These are phyloP conservation scores for Athetis lepigone DNA, from an alignment of 2,888 invertebrate species.

Conservation along the genomic window DNA sequence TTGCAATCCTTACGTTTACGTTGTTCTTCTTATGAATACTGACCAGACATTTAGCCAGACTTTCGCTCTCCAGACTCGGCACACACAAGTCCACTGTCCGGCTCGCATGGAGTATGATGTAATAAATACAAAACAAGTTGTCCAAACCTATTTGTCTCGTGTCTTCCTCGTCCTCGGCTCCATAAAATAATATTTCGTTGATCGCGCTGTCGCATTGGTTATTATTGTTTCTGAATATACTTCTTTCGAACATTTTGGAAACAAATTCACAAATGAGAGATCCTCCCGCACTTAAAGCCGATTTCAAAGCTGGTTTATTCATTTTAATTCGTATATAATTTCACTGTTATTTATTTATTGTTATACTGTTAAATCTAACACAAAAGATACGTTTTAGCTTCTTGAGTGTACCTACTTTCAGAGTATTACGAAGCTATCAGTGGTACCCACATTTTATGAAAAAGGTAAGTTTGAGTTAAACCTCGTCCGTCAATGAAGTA, in stretches of 20 bases:
- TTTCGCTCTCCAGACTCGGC: conserved; percentile 74
- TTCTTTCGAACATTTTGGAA: conserved; percentile 36
- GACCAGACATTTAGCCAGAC: conserved; percentile 74
- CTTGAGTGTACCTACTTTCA: background rate
- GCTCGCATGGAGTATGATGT: conserved; percentile 75
- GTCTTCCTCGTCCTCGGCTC: conserved; percentile 68
- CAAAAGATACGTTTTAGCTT: background rate
- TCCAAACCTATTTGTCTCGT: conserved; percentile 72
- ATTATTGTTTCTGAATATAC: conserved; percentile 25
- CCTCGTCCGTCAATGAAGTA: conserved; percentile 2
- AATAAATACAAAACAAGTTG: conserved; percentile 78
- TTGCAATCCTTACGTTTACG: conserved; percentile 71
- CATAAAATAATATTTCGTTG: conserved; percentile 80
- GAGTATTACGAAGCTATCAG: too few species aligned
- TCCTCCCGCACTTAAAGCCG: conserved; percentile 34
- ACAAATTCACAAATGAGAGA: conserved; percentile 34
- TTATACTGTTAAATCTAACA: too few species aligned
- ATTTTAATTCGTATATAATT: conserved; percentile 8
- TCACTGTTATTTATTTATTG: background rate
- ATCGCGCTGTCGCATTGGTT: conserved; percentile 63
- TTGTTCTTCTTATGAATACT: conserved; percentile 69
- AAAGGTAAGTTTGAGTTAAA: background rate
- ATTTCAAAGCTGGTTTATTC: conserved; percentile 30
- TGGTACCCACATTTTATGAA: conserved; percentile 24
- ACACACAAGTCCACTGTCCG: conserved; percentile 77